Percentiles rank a stretch among this genome's conserved stretches.
phyloP scores from a whole-genome alignment of 1,140 invertebrate genomes.

The Bombus huntii region DNA sequence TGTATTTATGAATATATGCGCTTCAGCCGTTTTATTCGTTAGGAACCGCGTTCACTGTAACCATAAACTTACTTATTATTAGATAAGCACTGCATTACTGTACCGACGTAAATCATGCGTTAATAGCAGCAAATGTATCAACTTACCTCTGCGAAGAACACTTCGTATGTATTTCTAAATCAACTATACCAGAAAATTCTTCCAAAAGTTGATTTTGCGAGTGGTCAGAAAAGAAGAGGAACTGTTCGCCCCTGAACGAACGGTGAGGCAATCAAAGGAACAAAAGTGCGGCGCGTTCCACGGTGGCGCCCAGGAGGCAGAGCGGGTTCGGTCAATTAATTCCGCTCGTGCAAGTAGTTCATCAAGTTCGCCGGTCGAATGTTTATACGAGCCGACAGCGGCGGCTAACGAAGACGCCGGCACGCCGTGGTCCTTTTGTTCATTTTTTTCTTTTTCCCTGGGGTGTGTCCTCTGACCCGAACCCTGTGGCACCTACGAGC shows the following conservation, averaged over 20 bases:
- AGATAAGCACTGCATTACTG: too few relatives aligned
- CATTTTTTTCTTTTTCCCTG: not conserved
- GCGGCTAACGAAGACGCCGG: slow-evolving; percentile 33
- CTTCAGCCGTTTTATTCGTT: too few relatives aligned
- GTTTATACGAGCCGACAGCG: slow-evolving; percentile 40
- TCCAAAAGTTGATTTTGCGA: not conserved
- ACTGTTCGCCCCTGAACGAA: not conserved
- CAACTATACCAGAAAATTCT: not conserved
- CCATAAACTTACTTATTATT: too few relatives aligned
- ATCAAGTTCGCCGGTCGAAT: slow-evolving; percentile 48
- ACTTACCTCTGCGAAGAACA: not conserved
- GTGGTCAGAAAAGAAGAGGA: not conserved
- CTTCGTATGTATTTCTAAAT: not conserved
- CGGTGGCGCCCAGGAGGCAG: slow-evolving; percentile 27
- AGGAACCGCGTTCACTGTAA: too few relatives aligned
- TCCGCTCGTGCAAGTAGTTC: slow-evolving; percentile 48
- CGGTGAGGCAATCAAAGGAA: not conserved
- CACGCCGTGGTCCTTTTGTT: not conserved
- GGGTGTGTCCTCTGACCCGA: slow-evolving; percentile 69
- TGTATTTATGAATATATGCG: too few relatives aligned
- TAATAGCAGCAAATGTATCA: not conserved
- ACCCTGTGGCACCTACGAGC: slow-evolving; percentile 53
- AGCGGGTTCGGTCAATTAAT: slow-evolving; percentile 38
- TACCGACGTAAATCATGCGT: too few relatives aligned
- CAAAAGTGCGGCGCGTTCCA: slow-evolving; percentile 20